A percentile compares a stretch with the other conserved stretches of the same genome.
Conservation (phyloP, 2,888 invertebrate species). For the Drosophila sordidula region DNA sequence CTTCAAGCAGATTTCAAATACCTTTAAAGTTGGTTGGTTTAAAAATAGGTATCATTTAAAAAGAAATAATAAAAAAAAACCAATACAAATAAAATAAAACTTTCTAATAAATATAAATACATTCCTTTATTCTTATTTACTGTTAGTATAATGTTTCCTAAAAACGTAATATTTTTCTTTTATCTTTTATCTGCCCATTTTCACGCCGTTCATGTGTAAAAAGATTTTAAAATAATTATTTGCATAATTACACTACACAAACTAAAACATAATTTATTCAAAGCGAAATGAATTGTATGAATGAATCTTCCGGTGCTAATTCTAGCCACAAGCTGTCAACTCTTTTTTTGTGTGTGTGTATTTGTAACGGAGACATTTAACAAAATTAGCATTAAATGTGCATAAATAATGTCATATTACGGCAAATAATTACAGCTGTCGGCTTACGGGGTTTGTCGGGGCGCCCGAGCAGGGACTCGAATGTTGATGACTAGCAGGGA, state of each 20-base stretch:
- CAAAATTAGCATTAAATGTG: slow-evolving; percentile 68
- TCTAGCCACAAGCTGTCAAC: slow-evolving; percentile 46
- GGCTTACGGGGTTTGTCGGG: slow-evolving; percentile 43
- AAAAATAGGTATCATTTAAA: too few relatives aligned
- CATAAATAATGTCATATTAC: slow-evolving; percentile 75
- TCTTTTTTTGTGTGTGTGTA: slow-evolving; percentile 19
- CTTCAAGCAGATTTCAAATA: too few relatives aligned
- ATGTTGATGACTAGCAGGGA: slow-evolving; percentile 22
- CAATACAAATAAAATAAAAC: too few relatives aligned
- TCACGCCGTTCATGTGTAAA: background rate
- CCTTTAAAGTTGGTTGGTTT: too few relatives aligned
- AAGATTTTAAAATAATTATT: slow-evolving; percentile 1
- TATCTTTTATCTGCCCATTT: background rate
- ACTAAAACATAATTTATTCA: slow-evolving; percentile 40
- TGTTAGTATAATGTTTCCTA: too few relatives aligned
- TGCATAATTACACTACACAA: slow-evolving; percentile 16
- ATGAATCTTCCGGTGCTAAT: slow-evolving; percentile 24
- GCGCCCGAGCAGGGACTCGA: slow-evolving; percentile 14
- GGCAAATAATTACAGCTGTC: slow-evolving; percentile 77
- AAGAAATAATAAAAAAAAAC: too few relatives aligned
- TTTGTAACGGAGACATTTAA: slow-evolving; percentile 8
- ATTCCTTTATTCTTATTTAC: background rate
- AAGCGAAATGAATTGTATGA: slow-evolving; percentile 37
- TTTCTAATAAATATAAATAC: too few relatives aligned
- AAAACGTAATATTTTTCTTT: background rate